Evolutionary conservation across 2,797 vertebrate species (phyloP), one percentile per base, ranked within the genome.

Genomic region (Galaxias olidus): DNA sequence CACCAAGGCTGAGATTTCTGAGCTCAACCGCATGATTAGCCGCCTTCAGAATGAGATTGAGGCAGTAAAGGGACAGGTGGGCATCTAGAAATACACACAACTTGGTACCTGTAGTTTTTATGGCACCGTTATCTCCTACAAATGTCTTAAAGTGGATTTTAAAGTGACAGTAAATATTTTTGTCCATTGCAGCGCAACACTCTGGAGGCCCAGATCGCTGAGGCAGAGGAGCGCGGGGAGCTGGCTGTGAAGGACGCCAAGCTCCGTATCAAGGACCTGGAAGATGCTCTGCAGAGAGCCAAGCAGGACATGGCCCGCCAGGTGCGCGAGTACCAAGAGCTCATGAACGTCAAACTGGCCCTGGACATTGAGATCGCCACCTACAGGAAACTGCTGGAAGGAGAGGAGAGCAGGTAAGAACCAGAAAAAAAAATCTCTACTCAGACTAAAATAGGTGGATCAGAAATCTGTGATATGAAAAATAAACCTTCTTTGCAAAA

Each of bases 1-100:
- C 83, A 94, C 89, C 81, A 94, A 94, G 88, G 79, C 65, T 0
- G 94, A 98, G 87, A 95, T 96, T 10, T 79, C 93, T 0, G 95
- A 96, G 40, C 83, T 96, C 74, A 96, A 87, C 77, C 88, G 94
- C 62, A 91, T 95, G 91, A 95, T 94, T 66, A 90, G 86, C 79
- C 94, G 94, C 65, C 72, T 97, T 49, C 92, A 93, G 79, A 94
- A 92, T 4, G 95, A 97, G 88, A 95, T 94, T 0, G 94, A 97
- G 63, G 66, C 88, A 0, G 88, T 94, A 76, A 97, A 97, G 81
- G 93, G 83, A 74, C 96, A 97, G 93, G 96, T 97, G 80, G 12
- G 52, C 1, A 40, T n/a, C 12, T 10, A 40, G 56, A 17, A 14
- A 53, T 46, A 18, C 13, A 45, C 13, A 45, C 47, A 42, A 30